A percentile compares a stretch with the other conserved stretches of the same genome.
phyloP scores from a whole-genome alignment of 1,140 invertebrate species.

The Pinna nobilis region DNA sequence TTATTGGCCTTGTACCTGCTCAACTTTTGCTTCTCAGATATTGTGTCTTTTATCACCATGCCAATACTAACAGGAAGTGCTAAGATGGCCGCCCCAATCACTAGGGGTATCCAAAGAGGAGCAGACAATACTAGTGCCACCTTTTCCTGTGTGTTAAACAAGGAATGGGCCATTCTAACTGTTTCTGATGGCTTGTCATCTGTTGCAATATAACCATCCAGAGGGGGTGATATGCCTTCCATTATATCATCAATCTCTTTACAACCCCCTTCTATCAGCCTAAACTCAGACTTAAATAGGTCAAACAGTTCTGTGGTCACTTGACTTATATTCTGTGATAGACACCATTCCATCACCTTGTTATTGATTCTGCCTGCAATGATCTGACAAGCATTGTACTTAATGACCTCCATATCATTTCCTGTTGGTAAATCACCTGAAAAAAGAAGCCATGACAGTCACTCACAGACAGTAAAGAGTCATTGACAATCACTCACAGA shows the following conservation, averaged over 20 bases:
- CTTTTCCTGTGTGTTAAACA: constrained; percentile 49
- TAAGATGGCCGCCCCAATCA: constrained; percentile 36
- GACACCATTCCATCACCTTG: constrained; percentile 39
- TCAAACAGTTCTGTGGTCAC: constrained; percentile 24
- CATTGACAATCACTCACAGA: background rate
- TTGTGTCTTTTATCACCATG: constrained; percentile 39
- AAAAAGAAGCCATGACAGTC: background rate
- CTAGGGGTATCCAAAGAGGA: constrained; percentile 50
- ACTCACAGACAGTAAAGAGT: background rate
- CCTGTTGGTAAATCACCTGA: constrained; percentile 32
- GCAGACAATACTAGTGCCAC: constrained; percentile 44
- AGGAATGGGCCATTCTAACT: background rate
- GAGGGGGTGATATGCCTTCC: constrained; percentile 14
- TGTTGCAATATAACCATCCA: background rate
- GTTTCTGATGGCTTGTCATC: background rate
- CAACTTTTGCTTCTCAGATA: constrained; percentile 9
- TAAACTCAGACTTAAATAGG: constrained; percentile 39
- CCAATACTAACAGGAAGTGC: constrained; percentile 48
- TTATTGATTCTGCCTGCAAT: constrained; percentile 33
- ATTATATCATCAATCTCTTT: constrained; percentile 38
- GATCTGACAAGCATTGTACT: constrained; percentile 36
- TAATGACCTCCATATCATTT: constrained; percentile 43
- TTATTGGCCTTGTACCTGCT: constrained; percentile 34
- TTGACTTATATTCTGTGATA: constrained; percentile 8
- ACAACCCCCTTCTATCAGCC: constrained; percentile 34